phyloP scores from a whole-genome alignment of 2,113 vertebrate species.

The Rhinolophus ferrumequinum region DNA sequence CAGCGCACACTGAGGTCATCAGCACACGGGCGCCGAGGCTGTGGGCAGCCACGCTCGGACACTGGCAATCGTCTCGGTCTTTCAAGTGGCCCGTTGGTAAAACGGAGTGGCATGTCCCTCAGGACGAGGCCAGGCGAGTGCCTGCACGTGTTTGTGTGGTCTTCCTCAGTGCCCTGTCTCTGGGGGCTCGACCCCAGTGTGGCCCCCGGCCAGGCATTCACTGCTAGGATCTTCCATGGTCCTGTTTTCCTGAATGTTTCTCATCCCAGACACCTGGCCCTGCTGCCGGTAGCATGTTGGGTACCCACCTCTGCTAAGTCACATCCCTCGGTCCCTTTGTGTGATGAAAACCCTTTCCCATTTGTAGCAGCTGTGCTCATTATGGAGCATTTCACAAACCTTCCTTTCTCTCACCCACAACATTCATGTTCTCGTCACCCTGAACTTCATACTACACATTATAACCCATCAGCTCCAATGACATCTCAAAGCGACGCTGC shows the following conservation, averaged over 20 bases:
- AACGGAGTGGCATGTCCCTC: background rate
- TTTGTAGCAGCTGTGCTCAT: background rate
- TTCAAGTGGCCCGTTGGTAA: background rate
- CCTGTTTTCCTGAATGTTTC: background rate
- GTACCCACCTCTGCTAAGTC: background rate
- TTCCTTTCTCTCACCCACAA: background rate
- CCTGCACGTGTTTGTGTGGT: background rate
- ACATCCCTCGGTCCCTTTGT: background rate
- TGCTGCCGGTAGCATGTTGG: fast-evolving
- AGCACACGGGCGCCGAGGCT: fast-evolving
- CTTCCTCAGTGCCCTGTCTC: background rate
- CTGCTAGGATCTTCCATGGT: background rate
- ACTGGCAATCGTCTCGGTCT: background rate
- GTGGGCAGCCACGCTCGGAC: background rate
- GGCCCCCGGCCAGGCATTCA: background rate
- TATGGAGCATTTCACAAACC: background rate
- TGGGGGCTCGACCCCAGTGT: background rate
- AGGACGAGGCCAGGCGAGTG: fast-evolving
- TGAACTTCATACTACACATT: background rate
- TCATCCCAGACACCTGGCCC: background rate
- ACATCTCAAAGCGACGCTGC: background rate
- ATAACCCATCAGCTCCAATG: background rate
- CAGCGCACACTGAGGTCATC: background rate
- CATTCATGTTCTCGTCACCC: background rate
- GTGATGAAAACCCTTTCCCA: background rate